A percentile compares a stretch with the other conserved stretches of the same genome.
Evolutionary conservation across 1,140 invertebrate genomes (phyloP).

Genomic region (Bombus consobrinus): DNA sequence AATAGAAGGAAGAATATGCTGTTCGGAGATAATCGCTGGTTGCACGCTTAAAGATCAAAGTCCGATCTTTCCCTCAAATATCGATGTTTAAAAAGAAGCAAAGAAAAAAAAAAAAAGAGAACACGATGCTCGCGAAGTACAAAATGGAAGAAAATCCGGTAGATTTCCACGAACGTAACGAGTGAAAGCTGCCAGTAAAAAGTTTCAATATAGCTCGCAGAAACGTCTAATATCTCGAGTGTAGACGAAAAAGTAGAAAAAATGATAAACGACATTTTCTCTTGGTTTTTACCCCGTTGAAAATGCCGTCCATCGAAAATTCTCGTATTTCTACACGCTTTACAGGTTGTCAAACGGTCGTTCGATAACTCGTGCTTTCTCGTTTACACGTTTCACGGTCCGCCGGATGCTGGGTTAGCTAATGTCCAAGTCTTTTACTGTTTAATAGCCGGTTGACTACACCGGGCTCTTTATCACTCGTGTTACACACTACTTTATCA

Average conservation of each 20-base stretch:
- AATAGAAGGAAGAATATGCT: background rate
- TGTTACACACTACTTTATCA: conserved; percentile 27
- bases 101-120: no score
- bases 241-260: background rate
- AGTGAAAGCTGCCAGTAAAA: background rate
- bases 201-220: background rate
- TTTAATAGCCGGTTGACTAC: conserved; percentile 30
- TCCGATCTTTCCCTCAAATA: background rate
- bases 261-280: background rate
- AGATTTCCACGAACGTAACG: background rate
- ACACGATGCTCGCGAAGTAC: background rate
- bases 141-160: background rate
- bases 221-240: background rate
- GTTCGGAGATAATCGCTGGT: no score
- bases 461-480: conserved; percentile 26
- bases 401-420: conserved; percentile 6
- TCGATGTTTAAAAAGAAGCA: background rate
- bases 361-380: conserved; percentile 6
- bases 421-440: conserved; percentile 22
- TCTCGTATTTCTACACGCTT: background rate
- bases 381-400: conserved; percentile 18
- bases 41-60: background rate
- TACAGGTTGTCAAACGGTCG: background rate
- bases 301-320: background rate
- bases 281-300: no score